phyloP scores from a whole-genome alignment of 2,888 invertebrate genomes.

The Embidobia sp. region DNA sequence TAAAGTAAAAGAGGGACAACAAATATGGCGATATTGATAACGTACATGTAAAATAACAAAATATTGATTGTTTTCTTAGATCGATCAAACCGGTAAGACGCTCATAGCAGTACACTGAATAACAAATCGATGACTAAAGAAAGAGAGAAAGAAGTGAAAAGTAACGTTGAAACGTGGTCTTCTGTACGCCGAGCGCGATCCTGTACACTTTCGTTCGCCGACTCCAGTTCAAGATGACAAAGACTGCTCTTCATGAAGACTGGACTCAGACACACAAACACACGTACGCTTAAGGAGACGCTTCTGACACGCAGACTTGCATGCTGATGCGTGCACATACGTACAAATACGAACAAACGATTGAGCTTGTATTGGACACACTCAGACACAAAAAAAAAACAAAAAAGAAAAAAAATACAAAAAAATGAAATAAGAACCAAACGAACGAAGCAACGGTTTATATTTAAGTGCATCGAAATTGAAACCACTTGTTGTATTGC shows the following conservation, averaged over 20 bases:
- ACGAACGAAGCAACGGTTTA: slow-evolving; percentile 55
- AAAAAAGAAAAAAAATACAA: slow-evolving; percentile 3
- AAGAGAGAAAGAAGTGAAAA: slow-evolving; percentile 38
- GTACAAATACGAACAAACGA: no score
- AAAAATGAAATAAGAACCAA: slow-evolving; percentile 1
- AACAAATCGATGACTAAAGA: slow-evolving; percentile 37
- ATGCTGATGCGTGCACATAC: slow-evolving; percentile 1
- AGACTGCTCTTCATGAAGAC: slow-evolving; percentile 73
- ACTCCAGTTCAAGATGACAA: slow-evolving; percentile 68
- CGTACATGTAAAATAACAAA: slow-evolving; percentile 67
- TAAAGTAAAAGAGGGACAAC: background rate
- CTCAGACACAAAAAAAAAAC: background rate
- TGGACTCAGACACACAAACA: slow-evolving; percentile 55
- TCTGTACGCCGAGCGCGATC: slow-evolving; percentile 43
- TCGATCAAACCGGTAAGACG: slow-evolving; percentile 65
- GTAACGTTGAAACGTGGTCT: slow-evolving; percentile 33
- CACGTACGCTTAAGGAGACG: slow-evolving; percentile 20
- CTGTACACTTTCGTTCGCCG: slow-evolving; percentile 66
- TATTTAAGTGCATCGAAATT: slow-evolving; percentile 73
- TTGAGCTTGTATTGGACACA: slow-evolving; percentile 47
- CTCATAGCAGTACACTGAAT: slow-evolving; percentile 63
- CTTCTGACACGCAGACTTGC: background rate
- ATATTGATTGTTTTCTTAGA: slow-evolving; percentile 68
- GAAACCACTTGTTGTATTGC: slow-evolving; percentile 57
- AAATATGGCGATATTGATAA: slow-evolving; percentile 66